These are phyloP conservation scores for Tamandua tetradactyla DNA, from an alignment of 2,797 vertebrate genomes.

Conservation along the genomic window DNA sequence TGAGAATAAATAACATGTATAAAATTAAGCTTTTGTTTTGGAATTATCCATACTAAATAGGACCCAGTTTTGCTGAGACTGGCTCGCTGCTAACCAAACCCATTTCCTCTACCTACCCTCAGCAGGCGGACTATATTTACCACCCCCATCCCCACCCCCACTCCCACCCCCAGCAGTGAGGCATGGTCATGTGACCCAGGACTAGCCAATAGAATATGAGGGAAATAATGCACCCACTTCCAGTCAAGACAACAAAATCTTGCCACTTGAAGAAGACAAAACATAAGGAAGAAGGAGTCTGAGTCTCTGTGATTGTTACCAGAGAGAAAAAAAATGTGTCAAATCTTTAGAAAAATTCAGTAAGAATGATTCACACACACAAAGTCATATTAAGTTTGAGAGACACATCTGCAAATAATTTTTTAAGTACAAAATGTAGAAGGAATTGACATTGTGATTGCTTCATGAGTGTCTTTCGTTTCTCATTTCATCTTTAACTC, in stretches of 20 bases:
- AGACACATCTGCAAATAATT: not conserved
- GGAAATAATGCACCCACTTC: not conserved
- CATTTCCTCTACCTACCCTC: conserved; percentile 47
- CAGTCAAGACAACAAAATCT: not conserved
- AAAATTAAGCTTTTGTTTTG: not conserved
- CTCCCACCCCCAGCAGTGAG: not conserved
- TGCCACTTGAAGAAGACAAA: not conserved
- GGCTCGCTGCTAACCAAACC: not conserved
- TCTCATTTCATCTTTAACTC: not conserved
- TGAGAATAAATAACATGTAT: conserved; percentile 9
- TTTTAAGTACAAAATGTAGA: not conserved
- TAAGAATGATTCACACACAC: not conserved
- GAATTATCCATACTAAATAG: not conserved
- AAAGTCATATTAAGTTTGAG: not conserved
- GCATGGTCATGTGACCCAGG: not conserved
- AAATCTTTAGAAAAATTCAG: not conserved
- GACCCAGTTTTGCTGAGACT: not conserved
- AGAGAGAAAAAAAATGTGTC: not conserved
- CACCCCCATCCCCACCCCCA: not conserved
- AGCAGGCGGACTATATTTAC: not conserved
- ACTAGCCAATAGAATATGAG: not conserved
- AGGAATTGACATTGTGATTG: not conserved
- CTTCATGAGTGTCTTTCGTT: not conserved
- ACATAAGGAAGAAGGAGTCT: not conserved
- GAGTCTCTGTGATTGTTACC: not conserved